Base-by-base conservation (phyloP, 1,140 invertebrate species). In the Drosophila aff. region DNA sequence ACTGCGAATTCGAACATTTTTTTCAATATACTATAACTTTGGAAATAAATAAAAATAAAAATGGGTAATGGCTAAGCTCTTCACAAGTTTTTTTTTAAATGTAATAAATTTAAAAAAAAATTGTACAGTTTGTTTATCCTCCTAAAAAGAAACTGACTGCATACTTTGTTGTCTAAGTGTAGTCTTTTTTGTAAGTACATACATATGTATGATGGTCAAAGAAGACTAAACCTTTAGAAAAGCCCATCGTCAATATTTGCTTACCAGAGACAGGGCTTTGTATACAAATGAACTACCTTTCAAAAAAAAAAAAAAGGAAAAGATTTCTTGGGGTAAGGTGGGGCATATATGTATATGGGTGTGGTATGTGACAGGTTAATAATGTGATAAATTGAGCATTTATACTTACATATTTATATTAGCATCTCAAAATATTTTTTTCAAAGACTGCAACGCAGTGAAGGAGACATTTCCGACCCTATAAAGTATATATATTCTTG, bases 221-320 rank as follows among this genome's bases (percentile, higher is more conserved):
- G 28, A 21, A 18, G 50, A 36, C n/a, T 18, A 52, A 53, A 36
- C 18, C 50, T 53, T 53, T 53, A 21, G 31, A 36, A 53, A 53
- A 36, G 31, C 13, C 11, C 8, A 36, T 53, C 18, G 50, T 53
- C 50, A 53, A 53, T 53, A 53, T 53, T 53, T 53, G 50, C 50
- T 36, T 53, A 21, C 31, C 31, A 36, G 31, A 36, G 7, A 36
- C 10, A 52, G 15, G 31, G 4, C 50, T 21, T 21, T 53, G 31
- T 36, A 36, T 53, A 21, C 13, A 53, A 36, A 31, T 7, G 23
- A 6, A 18, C 28, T 18, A n/a, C 49, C 28, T 40, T 40, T 40
- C 23, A 23, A 23, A 23, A 23, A 4, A 16, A 23, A 4, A 16
- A 40, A 7, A 16, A 40, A 44, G 11, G 10, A 36, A 36, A 2